These are phyloP conservation scores for Chironomus tentans DNA, from an alignment of 2,888 invertebrate genomes.

Conservation along the genomic window DNA sequence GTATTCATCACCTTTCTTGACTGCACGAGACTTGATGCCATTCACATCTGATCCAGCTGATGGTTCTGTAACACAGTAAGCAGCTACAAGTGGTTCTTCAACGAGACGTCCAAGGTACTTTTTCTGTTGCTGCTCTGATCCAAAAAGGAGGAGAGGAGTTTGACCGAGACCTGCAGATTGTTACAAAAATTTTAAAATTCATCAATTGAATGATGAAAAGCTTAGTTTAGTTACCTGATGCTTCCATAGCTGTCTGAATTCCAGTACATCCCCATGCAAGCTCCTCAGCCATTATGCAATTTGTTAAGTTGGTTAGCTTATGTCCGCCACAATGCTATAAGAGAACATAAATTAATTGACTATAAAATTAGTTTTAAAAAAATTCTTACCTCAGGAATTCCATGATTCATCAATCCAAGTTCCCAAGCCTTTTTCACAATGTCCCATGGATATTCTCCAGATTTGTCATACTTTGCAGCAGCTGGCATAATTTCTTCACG, in stretches of 20 bases:
- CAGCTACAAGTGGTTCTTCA: conserved; percentile 85
- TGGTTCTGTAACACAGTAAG: conserved; percentile 94
- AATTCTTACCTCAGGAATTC: conserved; percentile 56
- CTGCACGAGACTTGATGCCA: conserved; percentile 82
- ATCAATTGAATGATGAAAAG: too few species aligned
- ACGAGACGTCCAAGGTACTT: conserved; percentile 85
- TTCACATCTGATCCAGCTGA: conserved; percentile 94
- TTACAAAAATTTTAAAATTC: too few species aligned
- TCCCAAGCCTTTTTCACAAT: conserved; percentile 88
- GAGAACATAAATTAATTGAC: too few species aligned
- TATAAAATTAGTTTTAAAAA: conserved; percentile 39
- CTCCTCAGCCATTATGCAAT: conserved; percentile 78
- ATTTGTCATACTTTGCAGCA: conserved; percentile 80
- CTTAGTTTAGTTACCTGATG: conserved; percentile 47
- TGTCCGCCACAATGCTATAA: conserved; percentile 54
- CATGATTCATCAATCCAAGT: conserved; percentile 78
- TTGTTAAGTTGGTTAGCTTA: conserved; percentile 60
- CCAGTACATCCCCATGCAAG: conserved; percentile 89
- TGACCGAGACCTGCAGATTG: conserved; percentile 56
- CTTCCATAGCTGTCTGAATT: conserved; percentile 82
- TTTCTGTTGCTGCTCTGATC: conserved; percentile 82
- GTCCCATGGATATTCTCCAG: conserved; percentile 91
- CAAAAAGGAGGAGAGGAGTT: conserved; percentile 40
- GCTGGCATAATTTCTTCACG: conserved; percentile 85
- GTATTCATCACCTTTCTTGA: conserved; percentile 90